These are phyloP conservation scores for Ophioninae sp. DNA, from an alignment of 2,888 invertebrate species.

Conservation along the genomic window DNA sequence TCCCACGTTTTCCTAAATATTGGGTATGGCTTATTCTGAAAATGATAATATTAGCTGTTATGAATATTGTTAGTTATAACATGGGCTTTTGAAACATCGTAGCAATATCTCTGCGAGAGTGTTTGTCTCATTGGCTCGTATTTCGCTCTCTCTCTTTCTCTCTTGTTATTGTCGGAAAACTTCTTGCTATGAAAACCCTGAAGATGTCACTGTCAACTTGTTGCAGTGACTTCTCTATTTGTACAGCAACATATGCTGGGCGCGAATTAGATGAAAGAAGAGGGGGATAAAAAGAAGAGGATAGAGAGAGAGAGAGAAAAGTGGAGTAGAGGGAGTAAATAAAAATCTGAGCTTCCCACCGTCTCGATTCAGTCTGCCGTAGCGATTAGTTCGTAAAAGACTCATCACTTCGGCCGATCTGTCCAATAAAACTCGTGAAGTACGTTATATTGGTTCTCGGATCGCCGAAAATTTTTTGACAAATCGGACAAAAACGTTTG, in stretches of 20 bases:
- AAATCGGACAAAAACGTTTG: background rate
- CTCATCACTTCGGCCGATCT: conserved; percentile 13
- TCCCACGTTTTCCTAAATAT: no score
- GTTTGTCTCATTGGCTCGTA: background rate
- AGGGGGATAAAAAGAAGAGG: conserved; percentile 66
- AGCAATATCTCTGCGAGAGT: background rate
- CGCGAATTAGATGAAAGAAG: conserved; percentile 73
- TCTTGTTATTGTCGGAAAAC: background rate
- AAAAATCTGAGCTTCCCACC: conserved; percentile 76
- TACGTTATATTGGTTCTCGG: background rate
- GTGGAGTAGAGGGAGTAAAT: conserved; percentile 77
- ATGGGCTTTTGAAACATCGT: no score
- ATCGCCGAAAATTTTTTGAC: background rate
- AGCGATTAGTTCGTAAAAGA: conserved; percentile 57
- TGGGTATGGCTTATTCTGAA: no score
- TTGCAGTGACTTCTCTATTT: conserved; percentile 70
- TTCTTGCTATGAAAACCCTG: conserved; percentile 31
- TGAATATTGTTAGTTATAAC: no score
- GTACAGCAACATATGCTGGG: conserved; percentile 72
- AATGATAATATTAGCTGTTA: no score
- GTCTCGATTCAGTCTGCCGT: conserved; percentile 75
- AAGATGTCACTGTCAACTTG: conserved; percentile 59
- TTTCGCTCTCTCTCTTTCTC: background rate
- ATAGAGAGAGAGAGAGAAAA: conserved; percentile 60
- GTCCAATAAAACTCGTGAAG: background rate